These are phyloP conservation scores for Zeugodacus cucurbitae DNA, from an alignment of 1,140 invertebrate species.

Conservation along the genomic window DNA sequence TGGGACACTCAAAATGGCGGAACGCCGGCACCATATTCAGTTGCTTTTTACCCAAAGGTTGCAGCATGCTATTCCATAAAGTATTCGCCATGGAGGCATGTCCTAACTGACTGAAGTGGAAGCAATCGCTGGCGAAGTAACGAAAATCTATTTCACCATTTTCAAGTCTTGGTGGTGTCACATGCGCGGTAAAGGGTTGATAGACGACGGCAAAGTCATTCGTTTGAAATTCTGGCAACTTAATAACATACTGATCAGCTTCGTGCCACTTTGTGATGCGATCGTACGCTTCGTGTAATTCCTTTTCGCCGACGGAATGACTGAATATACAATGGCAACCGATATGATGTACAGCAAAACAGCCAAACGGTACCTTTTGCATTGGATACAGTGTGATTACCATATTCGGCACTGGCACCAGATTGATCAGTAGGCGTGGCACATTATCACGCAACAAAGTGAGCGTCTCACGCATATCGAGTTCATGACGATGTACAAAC, in stretches of 20 bases:
- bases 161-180: constrained; percentile 59
- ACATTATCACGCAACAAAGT: constrained; percentile 57
- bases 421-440: constrained; percentile 56
- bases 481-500: constrained; percentile 53
- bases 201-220: constrained; percentile 72
- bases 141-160: constrained; percentile 69
- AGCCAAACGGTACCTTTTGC: constrained; percentile 58
- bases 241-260: constrained; percentile 61
- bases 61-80: constrained; percentile 73
- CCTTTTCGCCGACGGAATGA: constrained; percentile 49
- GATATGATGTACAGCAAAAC: constrained; percentile 61
- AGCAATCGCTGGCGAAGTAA: constrained; percentile 77
- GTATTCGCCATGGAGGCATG: constrained; percentile 69
- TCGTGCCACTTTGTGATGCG: constrained; percentile 66
- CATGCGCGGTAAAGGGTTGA: constrained; percentile 69
- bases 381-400: constrained; percentile 56
- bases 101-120: constrained; percentile 76
- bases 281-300: constrained; percentile 53
- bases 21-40: neutral
- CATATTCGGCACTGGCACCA: constrained; percentile 54
- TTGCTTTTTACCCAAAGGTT: constrained; percentile 64
- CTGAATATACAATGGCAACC: constrained; percentile 71
- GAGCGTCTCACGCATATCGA: constrained; percentile 51
- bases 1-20: constrained; percentile 41
- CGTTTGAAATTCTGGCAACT: constrained; percentile 59